phyloP scores from a whole-genome alignment of 2,888 invertebrate species.

The Nasonia oneida region DNA sequence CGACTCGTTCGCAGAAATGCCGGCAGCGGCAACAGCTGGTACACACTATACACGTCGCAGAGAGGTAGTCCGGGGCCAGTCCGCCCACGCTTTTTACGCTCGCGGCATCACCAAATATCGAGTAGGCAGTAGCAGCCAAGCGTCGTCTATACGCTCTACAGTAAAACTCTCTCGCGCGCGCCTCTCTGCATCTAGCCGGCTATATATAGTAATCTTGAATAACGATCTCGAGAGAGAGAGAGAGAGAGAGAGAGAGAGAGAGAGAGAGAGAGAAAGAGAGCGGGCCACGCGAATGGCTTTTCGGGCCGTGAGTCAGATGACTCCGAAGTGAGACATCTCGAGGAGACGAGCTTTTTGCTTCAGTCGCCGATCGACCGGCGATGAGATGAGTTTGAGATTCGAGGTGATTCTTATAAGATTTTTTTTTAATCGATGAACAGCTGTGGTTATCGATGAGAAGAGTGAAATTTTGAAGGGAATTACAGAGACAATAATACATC shows the following conservation, averaged over 20 bases:
- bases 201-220: slow-evolving; percentile 73
- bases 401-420: not conserved
- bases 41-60: not conserved
- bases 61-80: slow-evolving; percentile 65
- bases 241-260: too few species aligned
- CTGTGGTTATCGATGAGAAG: not conserved
- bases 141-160: slow-evolving; percentile 28
- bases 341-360: not conserved
- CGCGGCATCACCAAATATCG: slow-evolving; percentile 77
- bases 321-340: not conserved
- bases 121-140: slow-evolving; percentile 64
- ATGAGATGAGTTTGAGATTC: too few species aligned
- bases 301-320: not conserved
- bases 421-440: not conserved
- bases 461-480: not conserved
- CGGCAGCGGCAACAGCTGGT: not conserved
- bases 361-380: not conserved
- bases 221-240: slow-evolving; percentile 64
- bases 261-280: not conserved
- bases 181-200: slow-evolving; percentile 66
- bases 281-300: not conserved
- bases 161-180: not conserved
- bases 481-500: not conserved
- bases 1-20: slow-evolving; percentile 42
- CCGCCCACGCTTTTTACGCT: slow-evolving; percentile 73